Evolutionary conservation across 2,888 invertebrate genomes (phyloP), one percentile per base, ranked within the genome.

Genomic region (Listrodromus nycthemerus): DNA sequence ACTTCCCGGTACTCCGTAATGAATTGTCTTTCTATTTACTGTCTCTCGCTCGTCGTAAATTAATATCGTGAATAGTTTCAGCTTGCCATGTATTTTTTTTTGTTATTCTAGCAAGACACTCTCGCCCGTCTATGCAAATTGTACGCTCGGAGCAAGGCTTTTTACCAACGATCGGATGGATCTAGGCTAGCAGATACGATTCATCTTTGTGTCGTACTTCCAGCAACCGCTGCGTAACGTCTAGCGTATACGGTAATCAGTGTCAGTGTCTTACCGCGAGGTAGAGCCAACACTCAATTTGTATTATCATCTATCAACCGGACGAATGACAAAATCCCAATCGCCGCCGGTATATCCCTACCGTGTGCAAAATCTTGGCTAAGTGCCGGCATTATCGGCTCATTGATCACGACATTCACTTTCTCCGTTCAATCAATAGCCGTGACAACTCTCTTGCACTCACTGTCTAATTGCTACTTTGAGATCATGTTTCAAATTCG

Each of bases 171-270:
- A 71, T 80, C 45, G 66, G 71, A 73, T 73, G 76, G 83, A 83
- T 83, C 76, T 80, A 80, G 80, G 80, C 71, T 80, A 71, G 10
- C 71, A 76, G 80, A 83, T 76, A 80, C 83, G 71, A 83, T 83
- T 80, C 80, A 83, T 83, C 83, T 83, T 80, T 76, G 80, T 76
- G 37, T 61, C 27, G 73, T 65, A 75, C 69, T 80, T 83, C 58
- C 50, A 61, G 55, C 27, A 73, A 73, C 70, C 65, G 70, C 48
- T 37, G 65, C 21, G 30, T 19, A 41, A 19, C 33, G 37, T 58
- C 21, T 48, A 65, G 19, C 8, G n/a, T 41, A 58, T 5, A 71
- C 10, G 10, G 61, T 52, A 24, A 33, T 24, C 41, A 67, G 30
- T 41, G 77, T 73, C 21, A 71, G 41, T 65, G 33, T 37, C 27